These are phyloP conservation scores for Noctua janthina DNA, from an alignment of 2,888 invertebrate species.

Conservation along the genomic window DNA sequence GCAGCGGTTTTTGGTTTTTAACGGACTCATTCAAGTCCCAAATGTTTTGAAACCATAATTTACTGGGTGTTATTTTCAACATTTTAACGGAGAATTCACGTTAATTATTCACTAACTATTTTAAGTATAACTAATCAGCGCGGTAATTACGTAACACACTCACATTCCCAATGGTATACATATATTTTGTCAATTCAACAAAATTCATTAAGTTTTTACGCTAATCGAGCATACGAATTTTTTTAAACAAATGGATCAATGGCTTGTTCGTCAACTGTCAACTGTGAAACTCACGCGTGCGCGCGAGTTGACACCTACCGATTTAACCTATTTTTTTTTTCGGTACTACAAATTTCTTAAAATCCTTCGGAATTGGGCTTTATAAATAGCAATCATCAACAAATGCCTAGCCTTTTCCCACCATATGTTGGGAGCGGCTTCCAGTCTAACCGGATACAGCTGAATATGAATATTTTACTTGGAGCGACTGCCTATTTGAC, in stretches of 20 bases:
- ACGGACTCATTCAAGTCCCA: not conserved
- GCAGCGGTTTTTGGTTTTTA: conserved; percentile 25
- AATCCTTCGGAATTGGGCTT: too few relatives aligned
- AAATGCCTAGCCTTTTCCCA: too few relatives aligned
- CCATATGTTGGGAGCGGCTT: too few relatives aligned
- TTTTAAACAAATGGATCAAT: too few relatives aligned
- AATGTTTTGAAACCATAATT: conserved; percentile 2
- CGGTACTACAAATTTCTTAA: too few relatives aligned
- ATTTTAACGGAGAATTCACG: not conserved
- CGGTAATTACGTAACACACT: not conserved
- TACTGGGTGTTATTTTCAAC: not conserved
- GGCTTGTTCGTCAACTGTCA: too few relatives aligned
- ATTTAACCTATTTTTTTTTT: too few relatives aligned
- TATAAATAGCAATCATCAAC: too few relatives aligned
- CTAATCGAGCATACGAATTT: too few relatives aligned
- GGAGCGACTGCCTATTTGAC: not conserved
- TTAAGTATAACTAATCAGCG: not conserved
- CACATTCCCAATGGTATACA: not conserved
- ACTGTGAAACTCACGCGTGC: too few relatives aligned
- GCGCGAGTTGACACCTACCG: too few relatives aligned
- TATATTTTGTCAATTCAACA: not conserved
- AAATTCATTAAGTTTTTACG: not conserved
- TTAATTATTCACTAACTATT: not conserved
- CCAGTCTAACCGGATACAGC: not conserved
- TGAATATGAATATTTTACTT: not conserved